Percentiles rank a stretch among this genome's conserved stretches.
Conservation (phyloP, 2,797 vertebrate species). For the Phalanger gymnotis region DNA sequence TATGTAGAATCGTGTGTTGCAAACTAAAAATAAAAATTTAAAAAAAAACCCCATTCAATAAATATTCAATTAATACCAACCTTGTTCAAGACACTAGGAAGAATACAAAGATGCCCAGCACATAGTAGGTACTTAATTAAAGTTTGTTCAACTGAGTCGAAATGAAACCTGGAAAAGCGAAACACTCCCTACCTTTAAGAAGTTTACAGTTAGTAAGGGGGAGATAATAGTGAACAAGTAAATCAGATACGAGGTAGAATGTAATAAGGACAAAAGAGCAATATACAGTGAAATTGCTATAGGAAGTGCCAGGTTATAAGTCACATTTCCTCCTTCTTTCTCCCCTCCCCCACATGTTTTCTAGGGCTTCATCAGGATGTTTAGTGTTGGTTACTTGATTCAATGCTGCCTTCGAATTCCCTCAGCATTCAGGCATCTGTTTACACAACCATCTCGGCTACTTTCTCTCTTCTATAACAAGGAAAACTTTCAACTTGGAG, state of each 20-base stretch:
- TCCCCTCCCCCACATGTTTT: slow-evolving; percentile 67
- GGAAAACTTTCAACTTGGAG: slow-evolving; percentile 98
- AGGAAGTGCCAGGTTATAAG: slow-evolving; percentile 16
- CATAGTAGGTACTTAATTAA: neutral
- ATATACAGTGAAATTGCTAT: neutral
- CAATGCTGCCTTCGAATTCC: slow-evolving; percentile 98
- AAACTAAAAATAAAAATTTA: no score
- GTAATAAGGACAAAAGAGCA: neutral
- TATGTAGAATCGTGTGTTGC: no score
- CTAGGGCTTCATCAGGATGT: slow-evolving; percentile 98
- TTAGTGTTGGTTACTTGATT: slow-evolving; percentile 97
- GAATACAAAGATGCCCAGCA: neutral
- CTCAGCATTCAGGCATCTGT: slow-evolving; percentile 94
- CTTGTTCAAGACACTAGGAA: neutral
- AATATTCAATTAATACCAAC: neutral
- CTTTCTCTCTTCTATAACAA: slow-evolving; percentile 98
- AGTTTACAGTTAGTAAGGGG: neutral
- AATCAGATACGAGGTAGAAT: neutral
- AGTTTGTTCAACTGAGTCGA: neutral
- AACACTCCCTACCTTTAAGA: neutral
- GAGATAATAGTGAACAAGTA: neutral
- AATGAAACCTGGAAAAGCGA: slow-evolving; percentile 6
- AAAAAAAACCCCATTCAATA: no score
- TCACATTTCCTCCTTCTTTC: slow-evolving; percentile 22
- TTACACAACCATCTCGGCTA: slow-evolving; percentile 94